A percentile compares a stretch with the other conserved stretches of the same genome.
These are phyloP conservation scores for Trachelus troglodyta DNA, from an alignment of 2,888 invertebrate species.

Conservation along the genomic window DNA sequence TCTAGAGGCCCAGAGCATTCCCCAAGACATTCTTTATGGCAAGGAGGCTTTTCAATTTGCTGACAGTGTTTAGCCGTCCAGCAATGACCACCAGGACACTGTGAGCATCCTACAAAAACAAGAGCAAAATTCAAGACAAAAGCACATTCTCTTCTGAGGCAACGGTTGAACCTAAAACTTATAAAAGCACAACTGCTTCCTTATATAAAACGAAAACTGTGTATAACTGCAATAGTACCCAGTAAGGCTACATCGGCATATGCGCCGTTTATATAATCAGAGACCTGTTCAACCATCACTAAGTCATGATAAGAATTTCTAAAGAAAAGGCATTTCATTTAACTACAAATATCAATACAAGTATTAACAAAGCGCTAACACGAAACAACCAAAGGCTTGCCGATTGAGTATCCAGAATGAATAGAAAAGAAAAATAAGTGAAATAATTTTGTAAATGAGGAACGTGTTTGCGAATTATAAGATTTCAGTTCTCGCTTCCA, in stretches of 20 bases:
- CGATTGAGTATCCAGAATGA: not conserved
- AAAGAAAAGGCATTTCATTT: not conserved
- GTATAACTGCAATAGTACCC: not conserved
- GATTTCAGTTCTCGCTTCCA: not conserved
- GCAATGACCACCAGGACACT: slow-evolving; percentile 69
- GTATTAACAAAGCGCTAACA: slow-evolving; percentile 11
- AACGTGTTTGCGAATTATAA: slow-evolving; percentile 3
- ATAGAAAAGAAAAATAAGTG: slow-evolving; percentile 1
- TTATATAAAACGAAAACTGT: not conserved
- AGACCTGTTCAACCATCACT: not conserved
- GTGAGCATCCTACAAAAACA: slow-evolving; percentile 71
- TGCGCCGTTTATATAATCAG: not conserved
- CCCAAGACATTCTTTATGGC: slow-evolving; percentile 82
- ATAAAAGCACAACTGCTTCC: not conserved
- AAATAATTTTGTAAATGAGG: not conserved
- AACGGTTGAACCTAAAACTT: not conserved
- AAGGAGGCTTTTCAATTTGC: slow-evolving; percentile 67
- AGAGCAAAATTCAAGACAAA: not conserved
- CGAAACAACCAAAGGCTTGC: not conserved
- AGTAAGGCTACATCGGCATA: not conserved
- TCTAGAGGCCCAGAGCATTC: slow-evolving; percentile 74
- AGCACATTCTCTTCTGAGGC: not conserved
- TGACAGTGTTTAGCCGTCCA: slow-evolving; percentile 69
- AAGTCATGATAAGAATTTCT: not conserved
- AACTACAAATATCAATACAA: slow-evolving; percentile 10